A percentile compares a stretch with the other conserved stretches of the same genome.
phyloP scores from a whole-genome alignment of 2,888 invertebrate genomes.

The Pheosia gnoma region DNA sequence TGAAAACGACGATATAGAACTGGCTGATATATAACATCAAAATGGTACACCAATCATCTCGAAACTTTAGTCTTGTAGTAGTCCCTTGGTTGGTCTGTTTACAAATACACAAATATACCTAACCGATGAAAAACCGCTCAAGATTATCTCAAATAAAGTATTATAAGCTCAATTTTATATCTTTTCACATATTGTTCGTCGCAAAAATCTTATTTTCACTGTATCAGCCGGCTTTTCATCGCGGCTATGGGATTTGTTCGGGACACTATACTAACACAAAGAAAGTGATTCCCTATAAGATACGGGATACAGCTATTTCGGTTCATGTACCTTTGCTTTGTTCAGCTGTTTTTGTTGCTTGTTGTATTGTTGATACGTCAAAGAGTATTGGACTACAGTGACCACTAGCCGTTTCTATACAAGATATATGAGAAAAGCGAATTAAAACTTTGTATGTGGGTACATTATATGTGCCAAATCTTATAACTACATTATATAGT shows the following conservation, averaged over 20 bases:
- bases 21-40: too few species aligned
- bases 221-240: neutral
- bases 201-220: neutral
- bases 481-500: too few species aligned
- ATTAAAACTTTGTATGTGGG: too few species aligned
- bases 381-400: too few species aligned
- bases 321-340: neutral
- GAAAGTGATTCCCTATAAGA: neutral
- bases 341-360: conserved; percentile 14
- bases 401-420: too few species aligned
- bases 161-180: neutral
- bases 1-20: too few species aligned
- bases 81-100: too few species aligned
- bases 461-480: too few species aligned
- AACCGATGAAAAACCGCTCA: neutral
- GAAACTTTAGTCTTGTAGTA: too few species aligned
- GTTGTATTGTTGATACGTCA: neutral
- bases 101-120: too few species aligned
- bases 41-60: too few species aligned
- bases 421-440: too few species aligned
- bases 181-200: neutral
- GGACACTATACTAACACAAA: neutral
- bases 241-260: neutral
- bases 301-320: neutral
- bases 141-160: neutral